A percentile compares a stretch with the other conserved stretches of the same genome.
phyloP scores from a whole-genome alignment of 2,113 vertebrate genomes.

The Indicator indicator region DNA sequence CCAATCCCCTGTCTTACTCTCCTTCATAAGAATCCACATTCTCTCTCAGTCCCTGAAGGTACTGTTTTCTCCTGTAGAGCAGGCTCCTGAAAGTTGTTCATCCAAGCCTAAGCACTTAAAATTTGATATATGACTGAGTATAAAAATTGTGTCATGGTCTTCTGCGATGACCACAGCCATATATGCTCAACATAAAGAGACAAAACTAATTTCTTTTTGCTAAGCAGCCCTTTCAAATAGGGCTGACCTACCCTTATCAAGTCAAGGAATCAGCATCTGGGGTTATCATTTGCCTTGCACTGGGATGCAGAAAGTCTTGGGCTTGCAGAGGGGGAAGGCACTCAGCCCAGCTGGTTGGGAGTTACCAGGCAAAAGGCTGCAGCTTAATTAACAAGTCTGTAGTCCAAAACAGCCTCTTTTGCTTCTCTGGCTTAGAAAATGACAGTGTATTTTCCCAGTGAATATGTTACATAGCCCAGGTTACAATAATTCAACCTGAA shows the following conservation, averaged over 20 bases:
- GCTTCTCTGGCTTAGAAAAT: background rate
- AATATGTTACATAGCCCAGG: background rate
- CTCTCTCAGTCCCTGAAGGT: background rate
- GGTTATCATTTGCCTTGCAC: background rate
- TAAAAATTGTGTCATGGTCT: background rate
- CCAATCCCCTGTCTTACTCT: accelerated
- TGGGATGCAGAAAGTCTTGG: background rate
- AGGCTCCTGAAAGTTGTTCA: background rate
- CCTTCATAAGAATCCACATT: background rate
- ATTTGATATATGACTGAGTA: background rate
- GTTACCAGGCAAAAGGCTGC: background rate
- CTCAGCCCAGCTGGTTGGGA: background rate
- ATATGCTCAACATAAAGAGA: background rate
- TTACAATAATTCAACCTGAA: background rate
- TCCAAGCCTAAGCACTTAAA: background rate
- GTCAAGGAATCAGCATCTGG: background rate
- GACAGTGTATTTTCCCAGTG: background rate
- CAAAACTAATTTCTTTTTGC: background rate
- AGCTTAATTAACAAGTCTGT: background rate
- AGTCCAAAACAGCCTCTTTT: background rate
- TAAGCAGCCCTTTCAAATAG: background rate
- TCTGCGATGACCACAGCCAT: background rate
- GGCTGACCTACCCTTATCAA: background rate
- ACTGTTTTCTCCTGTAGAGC: background rate
- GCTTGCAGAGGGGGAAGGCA: background rate